phyloP scores from a whole-genome alignment of 1,140 invertebrate genomes.

The Babylonia areolata region DNA sequence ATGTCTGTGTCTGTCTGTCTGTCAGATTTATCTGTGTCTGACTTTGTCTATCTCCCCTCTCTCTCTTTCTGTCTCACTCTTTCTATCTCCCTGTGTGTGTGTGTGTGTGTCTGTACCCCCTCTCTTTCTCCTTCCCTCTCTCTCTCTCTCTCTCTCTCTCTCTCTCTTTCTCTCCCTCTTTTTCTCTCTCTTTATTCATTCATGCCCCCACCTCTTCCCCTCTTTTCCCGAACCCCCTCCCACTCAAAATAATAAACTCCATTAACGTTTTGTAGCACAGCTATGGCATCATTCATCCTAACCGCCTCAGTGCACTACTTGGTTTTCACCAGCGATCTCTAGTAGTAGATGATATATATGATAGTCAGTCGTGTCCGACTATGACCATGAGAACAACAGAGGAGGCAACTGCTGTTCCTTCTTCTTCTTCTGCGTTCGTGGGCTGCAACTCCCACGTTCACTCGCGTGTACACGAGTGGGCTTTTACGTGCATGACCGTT shows the following conservation, averaged over 20 bases:
- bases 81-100: not conserved
- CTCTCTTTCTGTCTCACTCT: not conserved
- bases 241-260: not conserved
- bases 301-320: too few relatives aligned
- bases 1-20: not conserved
- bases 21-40: not conserved
- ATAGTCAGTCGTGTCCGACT: too few relatives aligned
- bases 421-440: too few relatives aligned
- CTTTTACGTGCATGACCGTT: too few relatives aligned
- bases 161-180: not conserved
- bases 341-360: too few relatives aligned
- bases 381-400: too few relatives aligned
- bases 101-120: not conserved
- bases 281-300: not conserved
- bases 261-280: not conserved
- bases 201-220: not conserved
- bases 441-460: too few relatives aligned
- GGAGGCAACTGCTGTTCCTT: too few relatives aligned
- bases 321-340: not conserved
- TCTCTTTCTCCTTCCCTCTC: not conserved
- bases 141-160: not conserved
- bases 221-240: not conserved
- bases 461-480: too few relatives aligned
- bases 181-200: not conserved
- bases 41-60: not conserved